Percentiles rank a stretch among this genome's conserved stretches.
These are phyloP conservation scores for Paratilapia polleni DNA, from an alignment of 2,113 vertebrate species.

Conservation along the genomic window DNA sequence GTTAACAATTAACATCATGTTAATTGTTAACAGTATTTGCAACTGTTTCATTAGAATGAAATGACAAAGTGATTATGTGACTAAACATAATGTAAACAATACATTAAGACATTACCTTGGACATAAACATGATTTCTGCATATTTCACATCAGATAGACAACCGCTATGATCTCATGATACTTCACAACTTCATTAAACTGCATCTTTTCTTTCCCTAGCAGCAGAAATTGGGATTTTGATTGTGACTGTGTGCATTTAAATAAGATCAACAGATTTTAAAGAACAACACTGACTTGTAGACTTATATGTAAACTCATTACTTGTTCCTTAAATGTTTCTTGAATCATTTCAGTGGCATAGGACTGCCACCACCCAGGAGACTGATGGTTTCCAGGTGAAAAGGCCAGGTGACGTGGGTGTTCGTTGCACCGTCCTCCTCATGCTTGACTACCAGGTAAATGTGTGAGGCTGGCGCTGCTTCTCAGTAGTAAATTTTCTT, in stretches of 20 bases:
- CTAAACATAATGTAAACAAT: neutral
- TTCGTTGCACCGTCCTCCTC: constrained; percentile 97
- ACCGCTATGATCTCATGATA: neutral
- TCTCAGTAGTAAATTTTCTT: neutral
- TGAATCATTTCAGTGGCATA: constrained; percentile 88
- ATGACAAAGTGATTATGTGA: neutral
- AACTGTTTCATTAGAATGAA: neutral
- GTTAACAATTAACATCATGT: neutral
- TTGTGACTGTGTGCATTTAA: accelerated
- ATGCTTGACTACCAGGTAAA: constrained; percentile 99
- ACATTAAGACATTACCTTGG: neutral
- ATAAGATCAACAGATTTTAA: neutral
- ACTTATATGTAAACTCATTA: neutral
- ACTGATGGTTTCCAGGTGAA: constrained; percentile 99
- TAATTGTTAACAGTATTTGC: neutral
- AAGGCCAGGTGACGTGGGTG: constrained; percentile 95
- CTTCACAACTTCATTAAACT: neutral
- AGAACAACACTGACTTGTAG: accelerated
- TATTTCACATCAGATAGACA: neutral
- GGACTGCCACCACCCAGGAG: constrained; percentile 98
- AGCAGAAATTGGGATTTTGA: neutral
- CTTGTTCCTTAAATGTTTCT: neutral
- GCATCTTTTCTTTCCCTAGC: neutral
- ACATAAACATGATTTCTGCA: neutral
- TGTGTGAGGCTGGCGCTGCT: neutral